Percentiles rank a stretch among this genome's conserved stretches.
phyloP scores from a whole-genome alignment of 2,113 vertebrate species.

The Zeus faber region DNA sequence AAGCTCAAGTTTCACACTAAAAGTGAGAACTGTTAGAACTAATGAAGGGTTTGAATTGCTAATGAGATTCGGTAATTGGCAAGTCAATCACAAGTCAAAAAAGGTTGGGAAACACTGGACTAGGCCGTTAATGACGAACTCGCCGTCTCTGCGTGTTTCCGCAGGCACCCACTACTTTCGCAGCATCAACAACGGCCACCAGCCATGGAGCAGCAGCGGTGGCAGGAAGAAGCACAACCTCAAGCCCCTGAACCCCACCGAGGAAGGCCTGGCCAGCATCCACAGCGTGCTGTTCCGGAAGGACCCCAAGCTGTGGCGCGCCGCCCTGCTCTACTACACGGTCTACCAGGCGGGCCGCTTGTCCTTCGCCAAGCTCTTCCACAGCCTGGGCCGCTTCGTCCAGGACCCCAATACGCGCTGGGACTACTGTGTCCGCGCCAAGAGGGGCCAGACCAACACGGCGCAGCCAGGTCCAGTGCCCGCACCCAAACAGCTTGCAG shows the following conservation, averaged over 20 bases:
- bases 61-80: too few species aligned
- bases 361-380: slow-evolving; percentile 89
- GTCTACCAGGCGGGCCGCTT: slow-evolving; percentile 86
- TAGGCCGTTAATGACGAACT: too few species aligned
- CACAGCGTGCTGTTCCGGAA: slow-evolving; percentile 91
- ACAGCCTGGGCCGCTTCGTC: slow-evolving; percentile 82
- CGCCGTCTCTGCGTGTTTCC: too few species aligned
- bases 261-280: slow-evolving; percentile 92
- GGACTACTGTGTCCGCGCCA: slow-evolving; percentile 95
- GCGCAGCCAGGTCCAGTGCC: slow-evolving; percentile 86
- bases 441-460: slow-evolving; percentile 91
- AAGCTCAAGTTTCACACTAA: too few species aligned
- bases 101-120: too few species aligned
- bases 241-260: slow-evolving; percentile 89
- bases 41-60: too few species aligned
- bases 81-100: too few species aligned
- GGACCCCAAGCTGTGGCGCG: slow-evolving; percentile 92
- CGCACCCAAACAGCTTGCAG: too few species aligned
- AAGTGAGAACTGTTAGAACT: too few species aligned
- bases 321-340: slow-evolving; percentile 92
- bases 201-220: slow-evolving; percentile 83
- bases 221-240: slow-evolving; percentile 81
- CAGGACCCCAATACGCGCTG: slow-evolving; percentile 88
- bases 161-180: slow-evolving; percentile 93
- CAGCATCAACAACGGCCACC: slow-evolving; percentile 88